Evolutionary conservation across 2,113 vertebrate species (phyloP), one percentile per base, ranked within the genome.

Genomic region (Pteropus alecto): DNA sequence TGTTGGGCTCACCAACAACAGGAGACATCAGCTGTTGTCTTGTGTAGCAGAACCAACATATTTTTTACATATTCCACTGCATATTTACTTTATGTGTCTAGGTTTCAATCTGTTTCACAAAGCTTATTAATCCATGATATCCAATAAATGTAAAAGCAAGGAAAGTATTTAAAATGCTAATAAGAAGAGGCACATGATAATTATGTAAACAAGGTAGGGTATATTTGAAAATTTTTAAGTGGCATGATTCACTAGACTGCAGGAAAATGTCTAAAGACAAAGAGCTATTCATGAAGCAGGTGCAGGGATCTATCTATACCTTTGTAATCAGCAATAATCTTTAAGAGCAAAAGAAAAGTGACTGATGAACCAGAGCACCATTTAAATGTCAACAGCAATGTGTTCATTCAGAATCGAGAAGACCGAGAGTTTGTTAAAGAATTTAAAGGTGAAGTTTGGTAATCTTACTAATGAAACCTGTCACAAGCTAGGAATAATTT

Each of bases 61-160:
- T 33, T n/a, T 38, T 73, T 89, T 60, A 6, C 26, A 70, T 30
- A 61, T 67, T 87, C 43, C 79, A 15, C 9, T 38, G 7, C 1
- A 30, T 79, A 46, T 26, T 56, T 86, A 35, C n/a, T 74, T 67
- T 93, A 51, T 61, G 22, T 63, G 28, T n/a, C 61, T 41, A 93
- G 67, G 35, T 63, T 96, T 92, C 48, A 14, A 54, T 46, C n/a
- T 54, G 15, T 48, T 93, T 77, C 73, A 6, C 67, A 71, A 71
- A 74, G 43, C 73, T 92, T 60, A 93, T 43, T 92, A 90, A 93
- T 95, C 41, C 18, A 24, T 33, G 51, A 84, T 74, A 78, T 28
- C 43, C 43, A 96, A 90, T 87, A 90, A 97, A 88, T 77, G 19
- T 6, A 90, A 91, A 95, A 88, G 22, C 54, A 94, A 91, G 24